Evolutionary conservation across 2,113 vertebrate genomes (phyloP).

Genomic region (Podarcis muralis): DNA sequence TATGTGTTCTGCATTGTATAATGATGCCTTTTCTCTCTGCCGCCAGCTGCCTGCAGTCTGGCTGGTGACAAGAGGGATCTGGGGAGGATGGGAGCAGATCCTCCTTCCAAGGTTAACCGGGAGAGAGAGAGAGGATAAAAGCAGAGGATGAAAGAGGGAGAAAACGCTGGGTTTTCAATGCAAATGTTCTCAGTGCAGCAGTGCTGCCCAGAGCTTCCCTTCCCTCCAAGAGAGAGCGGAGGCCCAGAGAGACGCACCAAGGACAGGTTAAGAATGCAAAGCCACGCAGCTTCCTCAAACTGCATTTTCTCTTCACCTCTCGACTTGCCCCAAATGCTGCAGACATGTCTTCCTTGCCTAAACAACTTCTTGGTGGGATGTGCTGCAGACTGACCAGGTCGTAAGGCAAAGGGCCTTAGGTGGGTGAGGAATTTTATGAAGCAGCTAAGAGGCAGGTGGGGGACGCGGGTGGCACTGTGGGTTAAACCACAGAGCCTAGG

Average conservation of each 20-base stretch:
- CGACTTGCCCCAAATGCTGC: background rate
- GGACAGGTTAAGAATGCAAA: conserved; percentile 40
- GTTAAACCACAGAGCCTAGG: no score
- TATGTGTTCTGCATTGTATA: background rate
- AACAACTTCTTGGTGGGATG: background rate
- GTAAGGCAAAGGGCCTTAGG: background rate
- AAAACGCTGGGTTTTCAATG: conserved; percentile 22
- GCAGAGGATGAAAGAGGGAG: background rate
- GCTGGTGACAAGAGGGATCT: background rate
- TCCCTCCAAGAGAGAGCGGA: background rate
- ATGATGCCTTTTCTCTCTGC: background rate
- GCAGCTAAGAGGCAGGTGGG: no score
- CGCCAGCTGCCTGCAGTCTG: accelerated
- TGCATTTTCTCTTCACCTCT: background rate
- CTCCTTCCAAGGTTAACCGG: background rate
- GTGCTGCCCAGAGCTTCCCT: background rate
- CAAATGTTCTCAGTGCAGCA: conserved; percentile 20
- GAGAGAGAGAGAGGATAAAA: background rate
- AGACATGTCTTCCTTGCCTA: no score
- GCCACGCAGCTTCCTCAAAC: background rate
- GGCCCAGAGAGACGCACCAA: background rate
- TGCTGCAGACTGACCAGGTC: background rate
- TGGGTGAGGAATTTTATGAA: background rate
- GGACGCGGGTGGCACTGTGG: no score
- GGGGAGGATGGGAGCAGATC: background rate